Conservation (phyloP, 2,113 vertebrate species). For the Chionomys nivalis region DNA sequence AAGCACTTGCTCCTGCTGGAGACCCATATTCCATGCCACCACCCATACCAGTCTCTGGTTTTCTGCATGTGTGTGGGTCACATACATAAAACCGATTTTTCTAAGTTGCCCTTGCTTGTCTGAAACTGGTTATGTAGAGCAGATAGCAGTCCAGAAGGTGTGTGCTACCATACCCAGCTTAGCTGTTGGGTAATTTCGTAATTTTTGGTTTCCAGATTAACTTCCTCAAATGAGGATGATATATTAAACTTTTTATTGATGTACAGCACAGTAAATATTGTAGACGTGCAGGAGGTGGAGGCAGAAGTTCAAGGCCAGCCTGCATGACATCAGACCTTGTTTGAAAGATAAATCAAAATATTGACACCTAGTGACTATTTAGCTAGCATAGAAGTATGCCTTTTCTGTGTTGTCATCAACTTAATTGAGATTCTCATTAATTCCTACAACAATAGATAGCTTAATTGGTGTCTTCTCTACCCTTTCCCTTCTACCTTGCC, state of each 20-base stretch:
- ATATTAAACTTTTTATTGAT: neutral
- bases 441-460: neutral
- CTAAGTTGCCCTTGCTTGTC: neutral
- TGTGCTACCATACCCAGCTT: neutral
- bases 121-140: neutral
- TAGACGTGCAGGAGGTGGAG: neutral
- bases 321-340: neutral
- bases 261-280: neutral
- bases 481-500: slow-evolving; percentile 3
- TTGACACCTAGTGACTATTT: neutral
- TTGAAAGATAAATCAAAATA: neutral
- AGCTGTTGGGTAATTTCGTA: neutral
- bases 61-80: neutral
- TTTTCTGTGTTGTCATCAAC: neutral
- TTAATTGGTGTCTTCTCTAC: slow-evolving; percentile 20
- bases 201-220: neutral
- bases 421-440: slow-evolving; percentile 38
- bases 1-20: neutral
- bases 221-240: neutral
- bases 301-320: neutral
- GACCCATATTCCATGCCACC: neutral
- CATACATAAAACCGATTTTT: neutral
- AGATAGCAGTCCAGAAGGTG: neutral
- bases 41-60: neutral
- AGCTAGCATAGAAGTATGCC: slow-evolving; percentile 4